These are phyloP conservation scores for Delichon dasypus DNA, from an alignment of 2,797 vertebrate species.

Conservation along the genomic window DNA sequence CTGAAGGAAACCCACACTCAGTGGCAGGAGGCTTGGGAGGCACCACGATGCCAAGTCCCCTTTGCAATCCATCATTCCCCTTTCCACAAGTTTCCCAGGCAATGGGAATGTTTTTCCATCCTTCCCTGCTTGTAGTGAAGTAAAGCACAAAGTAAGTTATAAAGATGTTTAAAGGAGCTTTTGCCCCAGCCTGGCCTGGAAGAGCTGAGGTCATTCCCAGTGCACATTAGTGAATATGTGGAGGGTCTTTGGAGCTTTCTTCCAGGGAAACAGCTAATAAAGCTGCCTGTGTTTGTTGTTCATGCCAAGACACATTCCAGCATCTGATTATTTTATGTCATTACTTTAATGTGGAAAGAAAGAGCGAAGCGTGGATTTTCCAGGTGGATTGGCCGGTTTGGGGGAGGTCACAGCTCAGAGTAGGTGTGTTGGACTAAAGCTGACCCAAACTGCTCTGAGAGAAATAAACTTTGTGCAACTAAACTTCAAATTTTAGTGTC, in stretches of 20 bases:
- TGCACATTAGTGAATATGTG: conserved; percentile 68
- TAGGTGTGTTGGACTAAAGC: background rate
- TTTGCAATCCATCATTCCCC: conserved; percentile 3
- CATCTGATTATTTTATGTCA: conserved; percentile 64
- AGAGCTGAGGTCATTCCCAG: conserved; percentile 54
- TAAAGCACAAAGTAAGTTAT: conserved; percentile 1
- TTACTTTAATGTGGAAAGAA: conserved; percentile 57
- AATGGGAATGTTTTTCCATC: conserved; percentile 19
- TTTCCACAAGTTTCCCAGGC: conserved; percentile 11
- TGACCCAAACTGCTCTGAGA: background rate
- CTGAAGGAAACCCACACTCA: background rate
- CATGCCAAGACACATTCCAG: conserved; percentile 71
- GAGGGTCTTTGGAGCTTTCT: conserved; percentile 69
- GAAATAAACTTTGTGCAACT: background rate
- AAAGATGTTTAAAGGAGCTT: conserved; percentile 37
- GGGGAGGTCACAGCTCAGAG: background rate
- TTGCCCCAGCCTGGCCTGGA: conserved; percentile 25
- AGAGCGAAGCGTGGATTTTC: conserved; percentile 28
- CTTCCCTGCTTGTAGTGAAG: conserved; percentile 17
- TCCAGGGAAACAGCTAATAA: conserved; percentile 76
- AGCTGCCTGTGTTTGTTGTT: conserved; percentile 64
- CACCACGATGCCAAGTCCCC: background rate
- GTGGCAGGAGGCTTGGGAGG: background rate
- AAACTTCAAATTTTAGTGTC: background rate
- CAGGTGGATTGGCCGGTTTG: conserved; percentile 15